Percentiles rank a stretch among this genome's conserved stretches.
Evolutionary conservation across 2,113 vertebrate genomes (phyloP).

Genomic region (Arenaria interpres): DNA sequence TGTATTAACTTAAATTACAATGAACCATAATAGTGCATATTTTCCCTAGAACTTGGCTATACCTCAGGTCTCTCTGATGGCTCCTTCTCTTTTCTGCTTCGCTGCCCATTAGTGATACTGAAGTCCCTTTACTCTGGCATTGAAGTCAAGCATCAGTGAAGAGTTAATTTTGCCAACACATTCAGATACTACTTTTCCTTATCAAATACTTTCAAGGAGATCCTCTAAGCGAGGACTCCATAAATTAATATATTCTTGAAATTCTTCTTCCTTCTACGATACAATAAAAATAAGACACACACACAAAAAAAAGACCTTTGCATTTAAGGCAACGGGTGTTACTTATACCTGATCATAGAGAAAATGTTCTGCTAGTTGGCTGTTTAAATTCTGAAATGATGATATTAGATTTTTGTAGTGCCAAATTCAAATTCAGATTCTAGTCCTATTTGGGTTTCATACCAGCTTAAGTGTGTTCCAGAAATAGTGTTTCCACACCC

Average conservation of each 20-base stretch:
- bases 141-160: not conserved
- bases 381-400: not conserved
- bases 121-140: not conserved
- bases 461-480: not conserved
- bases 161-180: not conserved
- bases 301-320: not conserved
- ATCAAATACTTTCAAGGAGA: not conserved
- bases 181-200: not conserved
- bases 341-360: not conserved
- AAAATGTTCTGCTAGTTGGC: not conserved
- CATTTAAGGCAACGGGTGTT: not conserved
- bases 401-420: not conserved
- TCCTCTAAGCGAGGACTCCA: not conserved
- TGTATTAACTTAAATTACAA: constrained; percentile 15
- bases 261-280: not conserved
- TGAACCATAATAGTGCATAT: not conserved
- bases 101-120: not conserved
- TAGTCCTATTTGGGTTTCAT: not conserved
- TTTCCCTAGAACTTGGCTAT: constrained; percentile 7
- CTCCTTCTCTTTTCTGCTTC: not conserved
- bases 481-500: not conserved
- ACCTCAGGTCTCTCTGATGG: not conserved
- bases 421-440: not conserved
- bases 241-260: not conserved
- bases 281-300: not conserved